Evolutionary conservation across 2,888 invertebrate species (phyloP).

Genomic region (Caenorhabditis angaria): DNA sequence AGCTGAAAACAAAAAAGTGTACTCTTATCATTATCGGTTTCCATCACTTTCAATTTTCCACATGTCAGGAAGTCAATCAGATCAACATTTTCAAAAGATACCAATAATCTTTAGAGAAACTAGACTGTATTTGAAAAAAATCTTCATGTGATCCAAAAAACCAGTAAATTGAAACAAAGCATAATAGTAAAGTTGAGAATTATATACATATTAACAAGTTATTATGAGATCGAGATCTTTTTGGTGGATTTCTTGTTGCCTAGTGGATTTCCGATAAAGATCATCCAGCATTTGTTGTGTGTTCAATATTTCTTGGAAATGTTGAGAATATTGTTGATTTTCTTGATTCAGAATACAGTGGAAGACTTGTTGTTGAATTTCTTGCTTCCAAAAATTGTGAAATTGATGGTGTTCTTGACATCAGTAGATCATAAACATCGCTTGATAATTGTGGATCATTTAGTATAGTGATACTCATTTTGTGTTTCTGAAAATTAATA

Average conservation of each 20-base stretch:
- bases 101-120: too few species aligned
- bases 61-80: too few species aligned
- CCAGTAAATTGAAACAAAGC: not conserved
- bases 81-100: too few species aligned
- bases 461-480: constrained; percentile 51
- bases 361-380: not conserved
- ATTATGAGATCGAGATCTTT: not conserved
- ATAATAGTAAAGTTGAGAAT: not conserved
- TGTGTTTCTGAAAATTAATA: constrained; percentile 3
- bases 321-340: too few species aligned
- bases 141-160: not conserved
- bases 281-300: not conserved
- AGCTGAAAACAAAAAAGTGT: too few species aligned
- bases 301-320: not conserved
- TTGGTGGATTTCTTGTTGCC: not conserved
- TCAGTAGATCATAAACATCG: constrained; percentile 45
- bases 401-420: constrained; percentile 18
- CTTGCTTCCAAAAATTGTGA: not conserved
- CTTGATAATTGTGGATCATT: constrained; percentile 47
- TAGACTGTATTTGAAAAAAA: not conserved
- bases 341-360: too few species aligned
- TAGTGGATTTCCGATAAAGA: not conserved
- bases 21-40: too few species aligned
- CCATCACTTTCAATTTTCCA: too few species aligned
- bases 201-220: not conserved